Conservation (phyloP, 2,888 invertebrate genomes). For the Andrena fulva region DNA sequence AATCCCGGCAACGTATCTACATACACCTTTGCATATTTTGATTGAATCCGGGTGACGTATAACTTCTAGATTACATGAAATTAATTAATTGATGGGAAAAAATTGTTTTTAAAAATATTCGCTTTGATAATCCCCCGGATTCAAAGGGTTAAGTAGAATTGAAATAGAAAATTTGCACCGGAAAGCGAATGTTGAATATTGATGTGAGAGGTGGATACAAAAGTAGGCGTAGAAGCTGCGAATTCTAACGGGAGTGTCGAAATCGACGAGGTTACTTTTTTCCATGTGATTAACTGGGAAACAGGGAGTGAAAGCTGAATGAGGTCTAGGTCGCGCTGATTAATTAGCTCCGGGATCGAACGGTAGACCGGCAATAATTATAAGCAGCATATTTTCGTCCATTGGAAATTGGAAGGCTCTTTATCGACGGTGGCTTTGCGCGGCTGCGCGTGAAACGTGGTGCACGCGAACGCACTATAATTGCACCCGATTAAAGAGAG, state of each 20-base stretch:
- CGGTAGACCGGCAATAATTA: conserved; percentile 8
- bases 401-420: background rate
- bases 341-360: background rate
- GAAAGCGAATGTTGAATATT: no score
- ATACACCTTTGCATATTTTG: no score
- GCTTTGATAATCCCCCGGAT: no score
- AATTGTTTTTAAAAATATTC: no score
- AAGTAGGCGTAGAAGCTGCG: no score
- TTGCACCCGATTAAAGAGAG: background rate
- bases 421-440: background rate
- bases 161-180: no score
- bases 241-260: background rate
- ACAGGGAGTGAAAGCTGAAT: background rate
- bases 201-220: no score
- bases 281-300: background rate
- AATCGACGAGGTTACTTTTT: background rate
- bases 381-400: conserved; percentile 10
- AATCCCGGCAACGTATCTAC: no score
- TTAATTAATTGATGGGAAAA: no score
- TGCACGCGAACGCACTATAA: conserved; percentile 1
- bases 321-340: conserved; percentile 13
- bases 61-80: no score
- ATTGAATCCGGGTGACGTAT: no score
- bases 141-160: no score
- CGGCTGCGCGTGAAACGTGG: background rate